These are phyloP conservation scores for Norana najaformis DNA, from an alignment of 2,888 invertebrate genomes.

Conservation along the genomic window DNA sequence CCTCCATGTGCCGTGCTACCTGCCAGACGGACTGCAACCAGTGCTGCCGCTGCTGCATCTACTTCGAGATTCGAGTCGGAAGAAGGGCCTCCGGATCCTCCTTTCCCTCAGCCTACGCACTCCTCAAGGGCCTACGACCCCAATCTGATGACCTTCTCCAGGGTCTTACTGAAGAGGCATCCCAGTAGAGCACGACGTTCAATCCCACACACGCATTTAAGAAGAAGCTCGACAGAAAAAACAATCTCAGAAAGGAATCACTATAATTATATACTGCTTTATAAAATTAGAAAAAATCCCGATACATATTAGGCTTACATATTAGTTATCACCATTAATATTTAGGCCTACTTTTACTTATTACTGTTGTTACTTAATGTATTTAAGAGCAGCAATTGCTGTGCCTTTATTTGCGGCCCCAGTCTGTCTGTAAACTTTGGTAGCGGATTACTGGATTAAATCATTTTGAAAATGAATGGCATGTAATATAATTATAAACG, in stretches of 20 bases:
- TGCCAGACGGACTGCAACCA: slow-evolving; percentile 37
- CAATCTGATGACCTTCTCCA: not conserved
- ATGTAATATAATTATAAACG: no score
- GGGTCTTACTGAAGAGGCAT: not conserved
- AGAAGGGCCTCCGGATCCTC: not conserved
- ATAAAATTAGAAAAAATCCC: no score
- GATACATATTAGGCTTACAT: no score
- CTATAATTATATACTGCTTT: not conserved
- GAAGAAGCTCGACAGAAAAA: not conserved
- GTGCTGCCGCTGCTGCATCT: slow-evolving; percentile 40
- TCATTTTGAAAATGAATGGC: no score
- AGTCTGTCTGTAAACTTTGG: no score
- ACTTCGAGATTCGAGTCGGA: slow-evolving; percentile 37
- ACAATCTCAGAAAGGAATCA: not conserved
- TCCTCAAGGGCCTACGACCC: not conserved
- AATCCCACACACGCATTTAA: not conserved
- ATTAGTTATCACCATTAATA: no score
- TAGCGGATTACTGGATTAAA: no score
- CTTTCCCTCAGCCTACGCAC: not conserved
- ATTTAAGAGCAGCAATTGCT: no score
- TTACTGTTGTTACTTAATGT: no score
- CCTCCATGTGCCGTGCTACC: slow-evolving; percentile 33
- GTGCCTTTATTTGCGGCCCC: no score
- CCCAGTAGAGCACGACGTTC: not conserved
- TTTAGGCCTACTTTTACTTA: no score